Evolutionary conservation across 2,113 vertebrate genomes (phyloP).

Genomic region (Cynoglossus semilaevis): DNA sequence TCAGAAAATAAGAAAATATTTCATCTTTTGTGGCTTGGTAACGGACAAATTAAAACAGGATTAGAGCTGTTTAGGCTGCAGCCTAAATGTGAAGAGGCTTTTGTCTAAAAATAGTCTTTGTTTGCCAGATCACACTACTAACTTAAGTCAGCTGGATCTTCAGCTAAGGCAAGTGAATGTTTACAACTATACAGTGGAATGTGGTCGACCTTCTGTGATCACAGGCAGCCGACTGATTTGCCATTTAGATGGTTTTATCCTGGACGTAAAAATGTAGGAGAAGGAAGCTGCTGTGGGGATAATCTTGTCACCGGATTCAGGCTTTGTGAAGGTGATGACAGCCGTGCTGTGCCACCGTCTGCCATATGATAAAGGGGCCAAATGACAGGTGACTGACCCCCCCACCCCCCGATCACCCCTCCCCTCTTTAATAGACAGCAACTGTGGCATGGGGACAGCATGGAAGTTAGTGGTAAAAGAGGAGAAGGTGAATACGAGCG

Average conservation of each 20-base stretch:
- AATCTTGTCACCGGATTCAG: slow-evolving; percentile 67
- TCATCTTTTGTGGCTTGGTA: slow-evolving; percentile 2
- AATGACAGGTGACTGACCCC: slow-evolving; percentile 60
- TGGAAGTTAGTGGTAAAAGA: slow-evolving; percentile 7
- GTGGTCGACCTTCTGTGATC: too few relatives aligned
- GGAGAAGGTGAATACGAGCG: slow-evolving; percentile 15
- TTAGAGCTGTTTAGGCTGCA: slow-evolving; percentile 7
- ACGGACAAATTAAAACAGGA: slow-evolving; percentile 15
- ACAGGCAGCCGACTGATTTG: too few relatives aligned
- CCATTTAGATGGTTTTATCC: slow-evolving; percentile 3
- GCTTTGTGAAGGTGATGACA: slow-evolving; percentile 58
- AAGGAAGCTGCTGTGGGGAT: slow-evolving; percentile 53
- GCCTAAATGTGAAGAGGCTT: slow-evolving; percentile 13
- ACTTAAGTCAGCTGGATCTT: too few relatives aligned
- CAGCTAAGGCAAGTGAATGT: too few relatives aligned
- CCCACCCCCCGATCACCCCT: slow-evolving; percentile 27
- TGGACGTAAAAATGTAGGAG: slow-evolving; percentile 35
- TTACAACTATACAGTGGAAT: too few relatives aligned
- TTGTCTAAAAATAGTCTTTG: slow-evolving; percentile 31
- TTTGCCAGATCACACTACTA: slow-evolving; percentile 9
- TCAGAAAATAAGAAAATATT: too few relatives aligned
- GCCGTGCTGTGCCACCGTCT: slow-evolving; percentile 61
- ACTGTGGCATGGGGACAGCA: slow-evolving; percentile 34
- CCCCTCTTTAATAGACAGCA: slow-evolving; percentile 47
- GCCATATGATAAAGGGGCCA: slow-evolving; percentile 70